Evolutionary conservation across 2,797 vertebrate genomes (phyloP), one percentile per base, ranked within the genome.

Genomic region (Pygocentrus nattereri): DNA sequence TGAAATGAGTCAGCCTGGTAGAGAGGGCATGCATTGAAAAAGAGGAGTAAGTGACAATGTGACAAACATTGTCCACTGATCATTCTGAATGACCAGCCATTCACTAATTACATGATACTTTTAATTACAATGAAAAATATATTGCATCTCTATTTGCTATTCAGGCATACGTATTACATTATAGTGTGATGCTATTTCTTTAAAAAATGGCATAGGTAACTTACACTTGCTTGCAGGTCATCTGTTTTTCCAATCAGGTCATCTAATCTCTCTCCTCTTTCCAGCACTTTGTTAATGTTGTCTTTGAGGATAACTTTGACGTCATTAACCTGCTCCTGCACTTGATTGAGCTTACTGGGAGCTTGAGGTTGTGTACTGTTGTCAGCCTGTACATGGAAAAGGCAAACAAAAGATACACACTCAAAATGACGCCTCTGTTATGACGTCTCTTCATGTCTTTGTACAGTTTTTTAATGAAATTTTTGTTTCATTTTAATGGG

Each of bases 231-330:
- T 88, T 94, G 93, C 41, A 95, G 92, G 82, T 94, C 91, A 4
- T 91, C 90, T 0, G 89, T 94, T 88, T 93, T 95, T 44, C 86
- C 91, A 15, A 95, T 93, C 50, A 95, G 88, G 4, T 94, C 91
- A 5, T 93, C 95, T 64, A 94, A 44, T n/a, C 86, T 88, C 82
- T 96, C 94, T 49, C 92, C 95, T 30, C 93, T 92, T 88, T 96
- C 94, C 89, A 96, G 87, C 83, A 96, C 94, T 85, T 94, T 95
- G 84, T 94, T 93, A 84, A 96, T 95, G 93, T 96, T 97, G 91
- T 96, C 93, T 79, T 89, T 92, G 82, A 96, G 94, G 49, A 95
- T 92, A 6, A 93, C 93, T 93, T 95, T 96, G 5, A 96, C 95
- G 81, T 96, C 95, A 67, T 94, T 94, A 38, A 95, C 93, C 85